Conservation (phyloP, 2,113 vertebrate genomes). For the Diadophis punctatus region DNA sequence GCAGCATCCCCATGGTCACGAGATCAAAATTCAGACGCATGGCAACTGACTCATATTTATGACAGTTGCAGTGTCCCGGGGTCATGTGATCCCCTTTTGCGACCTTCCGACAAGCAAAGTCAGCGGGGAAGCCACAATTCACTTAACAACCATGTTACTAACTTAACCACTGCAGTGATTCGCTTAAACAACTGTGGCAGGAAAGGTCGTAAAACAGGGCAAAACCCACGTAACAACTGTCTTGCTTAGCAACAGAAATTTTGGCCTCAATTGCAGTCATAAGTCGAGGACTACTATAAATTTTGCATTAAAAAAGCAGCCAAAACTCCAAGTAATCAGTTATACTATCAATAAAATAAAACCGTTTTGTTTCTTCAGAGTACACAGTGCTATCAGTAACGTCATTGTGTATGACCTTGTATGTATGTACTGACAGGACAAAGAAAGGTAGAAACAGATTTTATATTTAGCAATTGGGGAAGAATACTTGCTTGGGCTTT, state of each 20-base stretch:
- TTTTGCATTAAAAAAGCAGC: background rate
- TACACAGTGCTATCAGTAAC: background rate
- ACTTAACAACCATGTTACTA: background rate
- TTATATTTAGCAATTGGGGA: background rate
- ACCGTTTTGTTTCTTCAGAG: background rate
- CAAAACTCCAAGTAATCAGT: background rate
- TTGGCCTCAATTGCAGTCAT: background rate
- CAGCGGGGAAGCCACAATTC: background rate
- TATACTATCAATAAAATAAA: background rate
- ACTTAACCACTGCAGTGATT: background rate
- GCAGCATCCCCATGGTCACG: background rate
- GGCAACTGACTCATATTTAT: background rate
- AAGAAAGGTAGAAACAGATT: background rate
- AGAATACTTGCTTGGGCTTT: background rate
- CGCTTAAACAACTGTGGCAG: background rate
- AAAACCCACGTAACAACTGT: background rate
- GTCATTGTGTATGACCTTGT: background rate
- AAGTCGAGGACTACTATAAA: background rate
- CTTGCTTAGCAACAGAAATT: background rate
- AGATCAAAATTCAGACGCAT: background rate
- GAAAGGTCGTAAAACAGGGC: background rate
- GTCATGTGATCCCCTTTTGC: background rate
- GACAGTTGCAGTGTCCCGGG: background rate
- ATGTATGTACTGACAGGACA: background rate
- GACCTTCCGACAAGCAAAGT: background rate